Conservation (phyloP, 2,888 invertebrate genomes). For the Cataglyphis livida region DNA sequence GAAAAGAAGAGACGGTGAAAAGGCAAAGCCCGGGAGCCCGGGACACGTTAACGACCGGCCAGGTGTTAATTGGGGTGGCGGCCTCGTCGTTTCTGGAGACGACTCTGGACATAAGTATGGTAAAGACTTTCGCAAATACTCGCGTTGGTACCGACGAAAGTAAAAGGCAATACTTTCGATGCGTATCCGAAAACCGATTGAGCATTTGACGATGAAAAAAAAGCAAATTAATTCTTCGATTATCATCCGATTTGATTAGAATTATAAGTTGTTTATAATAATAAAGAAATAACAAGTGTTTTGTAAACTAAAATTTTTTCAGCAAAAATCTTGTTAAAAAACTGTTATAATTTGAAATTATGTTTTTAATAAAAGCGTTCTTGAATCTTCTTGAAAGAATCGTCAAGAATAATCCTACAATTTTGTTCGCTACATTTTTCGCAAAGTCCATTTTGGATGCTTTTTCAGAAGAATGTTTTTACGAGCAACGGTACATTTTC, state of each 20-base stretch:
- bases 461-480: conserved; percentile 11
- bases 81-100: conserved; percentile 64
- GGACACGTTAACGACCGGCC: conserved; percentile 78
- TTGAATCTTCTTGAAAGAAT: background rate
- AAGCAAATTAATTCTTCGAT: conserved; percentile 6
- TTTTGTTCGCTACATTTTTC: background rate
- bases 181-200: background rate
- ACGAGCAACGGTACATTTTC: conserved; percentile 34
- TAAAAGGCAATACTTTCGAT: conserved; percentile 33
- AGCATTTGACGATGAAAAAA: conserved; percentile 5
- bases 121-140: conserved; percentile 77
- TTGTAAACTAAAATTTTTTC: background rate
- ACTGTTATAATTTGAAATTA: background rate
- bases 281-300: background rate
- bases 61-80: conserved; percentile 81
- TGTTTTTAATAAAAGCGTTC: background rate
- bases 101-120: conserved; percentile 73
- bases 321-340: background rate
- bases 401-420: background rate
- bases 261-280: background rate
- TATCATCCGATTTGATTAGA: background rate
- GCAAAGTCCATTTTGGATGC: background rate
- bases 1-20: conserved; percentile 60
- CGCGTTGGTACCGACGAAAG: conserved; percentile 28
- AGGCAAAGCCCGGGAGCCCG: conserved; percentile 74